Percentiles rank a stretch among this genome's conserved stretches.
Conservation (phyloP, 2,888 invertebrate species). For the Tinea semifulvella region DNA sequence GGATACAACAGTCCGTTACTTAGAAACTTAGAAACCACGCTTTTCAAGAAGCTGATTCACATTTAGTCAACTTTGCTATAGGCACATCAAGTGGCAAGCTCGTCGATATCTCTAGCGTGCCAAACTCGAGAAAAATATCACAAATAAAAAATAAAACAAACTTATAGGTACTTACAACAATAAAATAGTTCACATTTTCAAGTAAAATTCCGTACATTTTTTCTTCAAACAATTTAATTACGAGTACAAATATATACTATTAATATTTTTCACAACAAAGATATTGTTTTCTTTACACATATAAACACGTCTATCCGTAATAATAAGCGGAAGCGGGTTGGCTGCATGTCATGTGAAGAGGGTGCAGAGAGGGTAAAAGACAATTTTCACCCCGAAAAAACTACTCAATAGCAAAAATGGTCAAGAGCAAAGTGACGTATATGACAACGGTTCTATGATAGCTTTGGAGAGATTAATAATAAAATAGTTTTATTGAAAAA, state of each 20-base stretch:
- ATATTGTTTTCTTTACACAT: not conserved
- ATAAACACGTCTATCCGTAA: not conserved
- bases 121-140: too few species aligned
- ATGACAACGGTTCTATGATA: not conserved
- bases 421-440: not conserved
- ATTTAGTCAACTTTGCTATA: too few species aligned
- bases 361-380: too few species aligned
- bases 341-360: not conserved
- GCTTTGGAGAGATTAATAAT: too few species aligned
- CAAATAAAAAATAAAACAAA: not conserved
- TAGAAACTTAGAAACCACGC: too few species aligned
- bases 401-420: too few species aligned
- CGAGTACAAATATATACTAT: not conserved
- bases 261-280: not conserved
- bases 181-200: constrained; percentile 70
- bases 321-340: not conserved
- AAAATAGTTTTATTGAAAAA: not conserved
- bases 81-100: too few species aligned
- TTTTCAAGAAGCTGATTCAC: too few species aligned
- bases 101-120: too few species aligned
- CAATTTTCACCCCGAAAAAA: not conserved
- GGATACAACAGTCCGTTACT: too few species aligned
- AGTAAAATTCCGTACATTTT: constrained; percentile 72
- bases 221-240: not conserved
- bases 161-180: constrained; percentile 55